Base-by-base conservation (phyloP, 2,113 vertebrate species). In the Sylvia atricapilla region DNA sequence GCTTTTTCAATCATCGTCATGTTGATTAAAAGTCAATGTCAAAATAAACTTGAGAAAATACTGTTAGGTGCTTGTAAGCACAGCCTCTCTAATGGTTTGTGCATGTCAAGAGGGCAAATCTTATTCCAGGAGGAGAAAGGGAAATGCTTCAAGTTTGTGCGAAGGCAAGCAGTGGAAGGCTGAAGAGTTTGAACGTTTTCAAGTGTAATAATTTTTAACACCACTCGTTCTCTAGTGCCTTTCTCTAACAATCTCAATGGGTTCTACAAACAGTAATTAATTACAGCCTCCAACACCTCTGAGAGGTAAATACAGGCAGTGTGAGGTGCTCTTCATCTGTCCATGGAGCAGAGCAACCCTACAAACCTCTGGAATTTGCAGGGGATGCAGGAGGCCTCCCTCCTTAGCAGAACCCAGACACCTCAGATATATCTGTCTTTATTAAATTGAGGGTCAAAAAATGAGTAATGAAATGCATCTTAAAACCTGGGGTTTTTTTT, bases 21-120 rank as follows among this genome's bases (percentile, higher is more conserved):
- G 87, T 97, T 98, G 97, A 97, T 98, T 97, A 97, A 97, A 98
- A 97, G 96, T 94, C 96, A 96, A 94, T 96, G 91, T 97, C 95
- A 95, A 96, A 96, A 96, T 80, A 97, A 97, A 96, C 96, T 96
- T 95, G 93, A 89, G 94, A 94, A 97, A 97, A 97, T 68, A 73
- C 78, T 96, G 81, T 95, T 97, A 97, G 97, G 96, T 98, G 95
- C 95, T 96, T 96, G 93, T 97, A 98, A 98, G 96, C 89, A 96
- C 90, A 96, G 83, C 94, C 93, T 97, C 95, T 87, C 84, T 94
- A 96, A 96, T 95, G 96, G 93, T 52, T 97, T 95, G 69, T 96
- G 60, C 24, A 8, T 97, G 97, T 97, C 93, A 97, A 97, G 95
- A 96, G 87, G 86, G 94, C 74, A 97, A 69, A 96, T 96, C 96